Evolutionary conservation across 2,888 invertebrate species (phyloP).

Genomic region (Idaea biselata): DNA sequence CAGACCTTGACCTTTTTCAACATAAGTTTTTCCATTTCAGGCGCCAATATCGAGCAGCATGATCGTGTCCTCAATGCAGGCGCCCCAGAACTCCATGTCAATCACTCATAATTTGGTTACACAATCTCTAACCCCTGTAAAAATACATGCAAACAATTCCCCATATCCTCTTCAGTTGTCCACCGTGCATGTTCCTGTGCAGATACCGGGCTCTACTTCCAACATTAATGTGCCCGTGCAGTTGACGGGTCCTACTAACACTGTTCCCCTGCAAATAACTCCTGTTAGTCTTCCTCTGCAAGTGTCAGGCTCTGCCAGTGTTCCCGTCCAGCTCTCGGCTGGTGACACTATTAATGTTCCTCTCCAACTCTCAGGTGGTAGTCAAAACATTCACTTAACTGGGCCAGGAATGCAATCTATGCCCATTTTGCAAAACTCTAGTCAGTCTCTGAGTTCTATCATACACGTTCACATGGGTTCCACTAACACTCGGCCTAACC

Average conservation of each 20-base stretch:
- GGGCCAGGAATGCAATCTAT: conserved; percentile 61
- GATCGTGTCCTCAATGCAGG: conserved; percentile 75
- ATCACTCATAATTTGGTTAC: conserved; percentile 70
- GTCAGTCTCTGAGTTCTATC: conserved; percentile 64
- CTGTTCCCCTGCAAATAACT: conserved; percentile 65
- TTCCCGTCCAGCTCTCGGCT: conserved; percentile 68
- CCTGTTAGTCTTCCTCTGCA: conserved; percentile 72
- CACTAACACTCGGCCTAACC: conserved; percentile 53
- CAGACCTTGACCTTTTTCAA: conserved; percentile 47
- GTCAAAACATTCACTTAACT: conserved; percentile 64
- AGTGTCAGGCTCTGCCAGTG: conserved; percentile 64
- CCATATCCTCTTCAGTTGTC: conserved; percentile 71
- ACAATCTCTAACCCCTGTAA: conserved; percentile 70
- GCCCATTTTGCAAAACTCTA: conserved; percentile 64
- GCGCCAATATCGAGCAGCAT: conserved; percentile 75
- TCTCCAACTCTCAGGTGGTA: conserved; percentile 59
- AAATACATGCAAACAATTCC: conserved; percentile 64
- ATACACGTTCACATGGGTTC: conserved; percentile 75
- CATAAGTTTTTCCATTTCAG: conserved; percentile 60
- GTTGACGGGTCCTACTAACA: conserved; percentile 59
- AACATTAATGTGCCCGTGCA: conserved; percentile 75
- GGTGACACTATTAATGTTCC: conserved; percentile 74
- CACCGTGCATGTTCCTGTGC: conserved; percentile 75
- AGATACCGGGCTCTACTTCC: conserved; percentile 68
- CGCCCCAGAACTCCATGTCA: conserved; percentile 69